Evolutionary conservation across 2,888 invertebrate species (phyloP), one percentile per base, ranked within the genome.

Genomic region (Napeogenes sylphis): DNA sequence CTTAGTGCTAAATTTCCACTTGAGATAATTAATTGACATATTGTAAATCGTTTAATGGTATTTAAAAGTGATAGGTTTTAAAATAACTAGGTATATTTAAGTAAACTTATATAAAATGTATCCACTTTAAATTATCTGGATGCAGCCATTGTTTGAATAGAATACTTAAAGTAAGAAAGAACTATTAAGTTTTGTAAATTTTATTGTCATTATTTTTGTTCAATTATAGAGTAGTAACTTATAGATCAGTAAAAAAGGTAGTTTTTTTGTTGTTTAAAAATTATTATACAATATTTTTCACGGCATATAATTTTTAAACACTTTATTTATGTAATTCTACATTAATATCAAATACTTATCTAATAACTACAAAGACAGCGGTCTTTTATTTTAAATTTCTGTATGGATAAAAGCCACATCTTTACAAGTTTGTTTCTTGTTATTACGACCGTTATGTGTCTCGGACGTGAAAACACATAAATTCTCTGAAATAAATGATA

Each of bases 381-480:
- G n/a, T 21, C 47, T 6, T 47, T 14, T n/a, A 21, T 21, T 47
- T 46, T 46, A n/a, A 21, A 14, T 21, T n/a, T 14, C 14, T 14
- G 21, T 47, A 47, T 14, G n/a, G 21, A 51, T 51, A 21, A 21
- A 30, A 30, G 6, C 21, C 21, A 51, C 12, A 2, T 51, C 51
- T 51, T 51, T 47, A n/a, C n/a, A 51, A 30, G 51, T 51, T 51
- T 51, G 21, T 51, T 51, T 51, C 51, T 30, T 51, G 51, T 51
- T 51, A 51, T 59, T 55, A 55, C 59, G 42, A 55, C 14, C 21
- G 59, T 59, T 55, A 42, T 45, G 35, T 59, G 59, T 33, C 35
- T 55, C 55, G 59, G 45, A 46, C 33, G 55, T 55, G 45, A 59
- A 59, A 59, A 46, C 46, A 35, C 59, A 55, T 55, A 55, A 30